Base-by-base conservation (phyloP, 1,140 invertebrate species). In the Chrysomallon squamiferum region DNA sequence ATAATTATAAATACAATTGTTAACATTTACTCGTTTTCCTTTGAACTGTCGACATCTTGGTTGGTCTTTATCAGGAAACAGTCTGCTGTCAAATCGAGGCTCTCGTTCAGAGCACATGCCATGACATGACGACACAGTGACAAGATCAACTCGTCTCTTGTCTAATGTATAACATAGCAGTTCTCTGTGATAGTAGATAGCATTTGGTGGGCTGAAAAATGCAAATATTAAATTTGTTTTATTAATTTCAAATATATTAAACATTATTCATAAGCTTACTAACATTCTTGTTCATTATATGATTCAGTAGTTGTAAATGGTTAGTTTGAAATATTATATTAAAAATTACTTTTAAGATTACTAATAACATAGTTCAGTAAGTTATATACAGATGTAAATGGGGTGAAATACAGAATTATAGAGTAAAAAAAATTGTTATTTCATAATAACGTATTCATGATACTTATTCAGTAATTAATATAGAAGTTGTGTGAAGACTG, bases 101-200 rank as follows among this genome's bases (percentile, higher is more conserved):
- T 86, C 85, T 27, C 50, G 52, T 56, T 81, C 72, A 54, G 79
- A 69, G 22, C 67, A 89, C 43, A 95, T 92, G 38, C 92, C 92
- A 82, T 94, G 90, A 81, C 90, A 90, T 2, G 93, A 95, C 27
- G 81, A 76, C 9, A 86, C 76, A 3, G 85, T 87, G 9, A 87
- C 67, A 22, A 87, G 72, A 69, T 86, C 85, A 50, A 87, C 73
- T 22, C 79, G 75, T 54, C 74, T 71, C 52, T 82, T 80, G 65
- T 84, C 84, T 47, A 83, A 38, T 9, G 84, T 81, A 80, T 91
- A 89, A 73, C 92, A 92, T 20, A 94, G 88, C 75, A 92, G 90
- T 86, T 96, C 95, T 75, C 93, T 87, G 66, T 91, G 90, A 85
- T 95, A 97, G 86, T 96, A 96, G 72, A 96, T 91, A 67, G 91